Conservation (phyloP, 2,888 invertebrate genomes). For the Nemotelus pantherinus region DNA sequence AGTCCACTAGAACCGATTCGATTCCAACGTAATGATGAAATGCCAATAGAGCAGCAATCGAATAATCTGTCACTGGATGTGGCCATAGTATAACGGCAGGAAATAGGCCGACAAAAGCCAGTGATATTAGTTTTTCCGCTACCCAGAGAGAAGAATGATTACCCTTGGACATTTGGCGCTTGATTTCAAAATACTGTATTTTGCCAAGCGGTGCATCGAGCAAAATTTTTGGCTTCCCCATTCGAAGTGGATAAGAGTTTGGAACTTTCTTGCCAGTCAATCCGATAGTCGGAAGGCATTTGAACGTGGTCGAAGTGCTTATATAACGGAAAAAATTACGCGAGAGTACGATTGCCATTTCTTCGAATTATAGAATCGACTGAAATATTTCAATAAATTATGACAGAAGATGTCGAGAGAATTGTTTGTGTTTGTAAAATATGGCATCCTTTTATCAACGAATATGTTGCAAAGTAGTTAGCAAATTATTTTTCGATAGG, state of each 20-base stretch:
- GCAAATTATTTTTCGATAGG: too few species aligned
- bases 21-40: conserved; percentile 28
- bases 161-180: conserved; percentile 9
- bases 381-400: not conserved
- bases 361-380: not conserved
- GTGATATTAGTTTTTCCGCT: conserved; percentile 18
- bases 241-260: not conserved
- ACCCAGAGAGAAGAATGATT: conserved; percentile 25
- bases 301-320: not conserved
- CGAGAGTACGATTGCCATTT: not conserved
- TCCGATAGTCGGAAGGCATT: not conserved
- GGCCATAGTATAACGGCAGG: conserved; percentile 11
- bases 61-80: not conserved
- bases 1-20: conserved; percentile 15
- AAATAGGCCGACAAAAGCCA: conserved; percentile 35
- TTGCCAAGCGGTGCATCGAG: not conserved
- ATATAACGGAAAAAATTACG: not conserved
- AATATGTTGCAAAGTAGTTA: too few species aligned
- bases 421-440: too few species aligned
- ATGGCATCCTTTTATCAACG: too few species aligned
- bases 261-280: not conserved
- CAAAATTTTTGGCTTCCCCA: not conserved
- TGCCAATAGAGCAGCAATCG: conserved; percentile 17
- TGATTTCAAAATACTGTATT: not conserved
- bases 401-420: not conserved